Conservation (phyloP, 2,113 vertebrate genomes). For the Spizaetus ornatus region DNA sequence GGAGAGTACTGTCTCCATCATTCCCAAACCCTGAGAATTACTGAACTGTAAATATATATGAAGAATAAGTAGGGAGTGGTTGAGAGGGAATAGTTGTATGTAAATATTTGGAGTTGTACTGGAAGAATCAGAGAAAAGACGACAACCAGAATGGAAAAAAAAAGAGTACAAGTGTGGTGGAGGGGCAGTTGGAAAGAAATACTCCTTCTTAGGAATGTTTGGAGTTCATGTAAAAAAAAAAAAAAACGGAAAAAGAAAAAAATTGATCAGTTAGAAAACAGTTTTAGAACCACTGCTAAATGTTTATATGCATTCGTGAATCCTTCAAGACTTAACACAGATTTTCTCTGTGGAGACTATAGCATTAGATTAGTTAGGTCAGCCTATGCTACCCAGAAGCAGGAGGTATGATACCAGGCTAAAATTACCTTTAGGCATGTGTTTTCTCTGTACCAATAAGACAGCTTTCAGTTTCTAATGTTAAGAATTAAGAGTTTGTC, state of each 20-base stretch:
- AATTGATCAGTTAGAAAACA: accelerated
- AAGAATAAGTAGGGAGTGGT: neutral
- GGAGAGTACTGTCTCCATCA: neutral
- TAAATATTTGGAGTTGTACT: neutral
- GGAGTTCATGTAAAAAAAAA: neutral
- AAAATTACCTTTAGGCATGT: neutral
- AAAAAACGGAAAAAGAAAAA: neutral
- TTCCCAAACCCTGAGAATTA: neutral
- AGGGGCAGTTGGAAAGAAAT: neutral
- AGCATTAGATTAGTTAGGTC: neutral
- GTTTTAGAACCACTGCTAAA: neutral
- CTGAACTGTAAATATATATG: neutral
- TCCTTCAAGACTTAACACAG: neutral
- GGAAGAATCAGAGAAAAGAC: neutral
- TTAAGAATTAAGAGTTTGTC: neutral
- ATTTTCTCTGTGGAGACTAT: neutral
- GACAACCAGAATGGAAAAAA: neutral
- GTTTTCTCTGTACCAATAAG: neutral
- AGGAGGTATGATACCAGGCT: neutral
- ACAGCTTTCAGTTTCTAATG: neutral
- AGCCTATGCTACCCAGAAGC: neutral
- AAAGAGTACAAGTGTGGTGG: neutral
- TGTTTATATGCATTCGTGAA: neutral
- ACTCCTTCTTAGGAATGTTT: neutral
- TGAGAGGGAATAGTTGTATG: neutral